Percentiles rank a stretch among this genome's conserved stretches.
Evolutionary conservation across 1,140 invertebrate species (phyloP).

Genomic region (Charaxes varanes): DNA sequence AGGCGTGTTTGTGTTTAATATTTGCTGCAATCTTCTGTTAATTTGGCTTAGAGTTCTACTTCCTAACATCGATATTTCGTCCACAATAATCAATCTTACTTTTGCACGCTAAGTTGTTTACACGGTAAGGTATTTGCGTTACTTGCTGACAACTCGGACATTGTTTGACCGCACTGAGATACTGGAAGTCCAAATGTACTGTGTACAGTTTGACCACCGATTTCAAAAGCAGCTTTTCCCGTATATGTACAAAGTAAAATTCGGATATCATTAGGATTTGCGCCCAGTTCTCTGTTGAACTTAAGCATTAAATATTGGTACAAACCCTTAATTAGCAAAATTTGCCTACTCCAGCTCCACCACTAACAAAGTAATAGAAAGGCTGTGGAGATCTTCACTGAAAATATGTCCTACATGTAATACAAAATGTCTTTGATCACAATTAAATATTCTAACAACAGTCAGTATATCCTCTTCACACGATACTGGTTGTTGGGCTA

Average conservation of each 20-base stretch:
- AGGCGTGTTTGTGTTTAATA: not conserved
- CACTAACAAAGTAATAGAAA: not conserved
- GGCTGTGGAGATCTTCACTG: not conserved
- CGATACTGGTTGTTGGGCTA: not conserved
- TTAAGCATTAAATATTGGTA: not conserved
- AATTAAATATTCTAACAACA: not conserved
- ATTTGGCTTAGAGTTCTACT: slow-evolving; percentile 4
- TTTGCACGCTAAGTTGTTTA: slow-evolving; percentile 1
- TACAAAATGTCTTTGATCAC: not conserved
- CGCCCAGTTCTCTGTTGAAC: not conserved
- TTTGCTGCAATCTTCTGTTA: slow-evolving; percentile 3
- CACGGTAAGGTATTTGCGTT: not conserved
- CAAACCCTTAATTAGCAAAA: not conserved
- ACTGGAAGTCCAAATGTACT: slow-evolving; percentile 1
- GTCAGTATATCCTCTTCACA: not conserved
- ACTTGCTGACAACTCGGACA: slow-evolving; percentile 2
- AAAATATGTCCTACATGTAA: not conserved
- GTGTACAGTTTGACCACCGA: not conserved
- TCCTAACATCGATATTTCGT: slow-evolving; percentile 6
- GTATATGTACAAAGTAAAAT: not conserved
- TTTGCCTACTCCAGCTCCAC: not conserved
- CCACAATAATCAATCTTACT: slow-evolving; percentile 6
- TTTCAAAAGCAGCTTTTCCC: slow-evolving; percentile 1
- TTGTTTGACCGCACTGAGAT: slow-evolving; percentile 1
- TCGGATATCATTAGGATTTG: not conserved